These are phyloP conservation scores for Amiota minor DNA, from an alignment of 2,888 invertebrate species.

Conservation along the genomic window DNA sequence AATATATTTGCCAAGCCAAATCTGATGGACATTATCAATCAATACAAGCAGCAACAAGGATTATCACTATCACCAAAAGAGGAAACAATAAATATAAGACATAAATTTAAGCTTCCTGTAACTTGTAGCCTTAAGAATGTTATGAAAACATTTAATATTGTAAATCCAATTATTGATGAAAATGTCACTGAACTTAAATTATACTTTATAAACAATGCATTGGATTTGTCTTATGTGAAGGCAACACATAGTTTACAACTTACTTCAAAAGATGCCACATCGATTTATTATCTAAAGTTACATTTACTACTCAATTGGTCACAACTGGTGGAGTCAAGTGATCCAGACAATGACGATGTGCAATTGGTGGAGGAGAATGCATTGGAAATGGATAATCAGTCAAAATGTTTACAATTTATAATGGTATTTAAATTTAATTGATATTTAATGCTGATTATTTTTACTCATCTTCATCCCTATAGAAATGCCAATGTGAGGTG, in stretches of 20 bases:
- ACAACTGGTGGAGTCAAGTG: neutral
- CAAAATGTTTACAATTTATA: slow-evolving; percentile 35
- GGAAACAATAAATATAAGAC: slow-evolving; percentile 9
- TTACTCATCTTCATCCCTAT: slow-evolving; percentile 10
- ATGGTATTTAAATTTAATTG: slow-evolving; percentile 44
- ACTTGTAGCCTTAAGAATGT: slow-evolving; percentile 32
- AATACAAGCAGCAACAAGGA: slow-evolving; percentile 28
- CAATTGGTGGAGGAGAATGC: neutral
- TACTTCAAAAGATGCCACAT: slow-evolving; percentile 45
- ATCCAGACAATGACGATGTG: slow-evolving; percentile 2
- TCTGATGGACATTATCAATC: slow-evolving; percentile 28
- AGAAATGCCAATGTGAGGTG: slow-evolving; percentile 63
- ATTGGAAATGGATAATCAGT: neutral
- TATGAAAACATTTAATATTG: slow-evolving; percentile 40
- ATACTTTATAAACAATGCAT: slow-evolving; percentile 45
- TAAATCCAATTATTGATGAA: neutral
- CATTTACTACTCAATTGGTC: slow-evolving; percentile 45
- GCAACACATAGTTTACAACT: slow-evolving; percentile 23
- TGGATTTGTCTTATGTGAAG: slow-evolving; percentile 28
- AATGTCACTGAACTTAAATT: slow-evolving; percentile 37
- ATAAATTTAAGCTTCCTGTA: slow-evolving; percentile 36
- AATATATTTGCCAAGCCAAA: slow-evolving; percentile 10
- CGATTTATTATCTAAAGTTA: slow-evolving; percentile 57
- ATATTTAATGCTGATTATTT: neutral
- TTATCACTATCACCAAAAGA: neutral